Conservation (phyloP, 1,140 invertebrate species). For the Bombus sibiricus region DNA sequence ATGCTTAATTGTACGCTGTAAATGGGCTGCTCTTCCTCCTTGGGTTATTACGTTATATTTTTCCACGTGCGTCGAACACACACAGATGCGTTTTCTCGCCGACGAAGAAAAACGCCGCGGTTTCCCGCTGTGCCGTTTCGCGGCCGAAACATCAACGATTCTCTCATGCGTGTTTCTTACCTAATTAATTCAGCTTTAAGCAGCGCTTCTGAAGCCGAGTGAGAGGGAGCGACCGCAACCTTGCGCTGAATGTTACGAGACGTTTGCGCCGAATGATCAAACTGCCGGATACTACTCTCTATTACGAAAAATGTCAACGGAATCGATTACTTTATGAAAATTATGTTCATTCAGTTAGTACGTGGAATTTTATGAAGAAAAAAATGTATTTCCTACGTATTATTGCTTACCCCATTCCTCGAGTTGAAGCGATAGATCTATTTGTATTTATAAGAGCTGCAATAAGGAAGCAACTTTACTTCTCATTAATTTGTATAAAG, state of each 20-base stretch:
- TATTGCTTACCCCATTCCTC: not conserved
- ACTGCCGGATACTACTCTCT: not conserved
- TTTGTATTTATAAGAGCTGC: too few species aligned
- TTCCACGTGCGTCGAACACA: slow-evolving; percentile 21
- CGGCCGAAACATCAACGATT: slow-evolving; percentile 9
- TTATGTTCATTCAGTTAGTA: not conserved
- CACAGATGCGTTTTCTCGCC: not conserved
- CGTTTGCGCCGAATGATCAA: slow-evolving; percentile 24
- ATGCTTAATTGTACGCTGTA: slow-evolving; percentile 62
- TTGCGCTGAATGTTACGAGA: slow-evolving; percentile 31
- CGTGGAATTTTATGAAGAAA: not conserved
- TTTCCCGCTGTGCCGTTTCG: slow-evolving; percentile 7
- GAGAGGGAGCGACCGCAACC: slow-evolving; percentile 21
- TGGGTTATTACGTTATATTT: slow-evolving; percentile 19
- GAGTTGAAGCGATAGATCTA: too few species aligned
- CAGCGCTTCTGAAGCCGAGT: slow-evolving; percentile 5
- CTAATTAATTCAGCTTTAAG: slow-evolving; percentile 45
- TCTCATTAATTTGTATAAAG: not conserved
- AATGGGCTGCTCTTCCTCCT: slow-evolving; percentile 61
- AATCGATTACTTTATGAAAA: not conserved
- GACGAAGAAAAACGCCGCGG: not conserved
- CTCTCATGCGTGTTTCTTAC: slow-evolving; percentile 40
- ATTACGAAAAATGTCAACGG: not conserved
- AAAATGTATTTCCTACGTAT: not conserved
- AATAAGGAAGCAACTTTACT: not conserved